Evolutionary conservation across 2,113 vertebrate genomes (phyloP).

Genomic region (Labrus mixtus): DNA sequence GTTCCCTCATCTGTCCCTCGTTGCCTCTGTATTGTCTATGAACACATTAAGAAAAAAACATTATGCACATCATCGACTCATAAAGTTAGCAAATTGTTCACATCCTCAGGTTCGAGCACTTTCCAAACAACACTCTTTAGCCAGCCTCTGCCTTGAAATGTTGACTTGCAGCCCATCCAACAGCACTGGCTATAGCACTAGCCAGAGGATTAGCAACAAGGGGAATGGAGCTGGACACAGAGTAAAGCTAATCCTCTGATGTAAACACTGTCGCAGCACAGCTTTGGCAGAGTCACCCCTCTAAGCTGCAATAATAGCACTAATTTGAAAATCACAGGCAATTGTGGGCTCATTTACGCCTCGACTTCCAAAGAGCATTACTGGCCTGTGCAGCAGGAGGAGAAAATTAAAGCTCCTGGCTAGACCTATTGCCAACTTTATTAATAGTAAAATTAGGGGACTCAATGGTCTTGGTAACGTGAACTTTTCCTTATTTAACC

Average conservation of each 20-base stretch:
- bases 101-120: neutral
- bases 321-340: slow-evolving; percentile 68
- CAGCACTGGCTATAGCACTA: slow-evolving; percentile 16
- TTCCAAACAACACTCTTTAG: neutral
- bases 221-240: slow-evolving; percentile 51
- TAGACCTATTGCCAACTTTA: slow-evolving; percentile 11
- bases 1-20: slow-evolving; percentile 99
- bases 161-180: neutral
- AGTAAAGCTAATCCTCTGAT: slow-evolving; percentile 74
- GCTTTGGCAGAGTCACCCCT: slow-evolving; percentile 58
- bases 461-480: neutral
- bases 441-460: slow-evolving; percentile 1
- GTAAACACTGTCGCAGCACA: slow-evolving; percentile 69
- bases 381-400: slow-evolving; percentile 4
- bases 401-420: slow-evolving; percentile 29
- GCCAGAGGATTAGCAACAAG: slow-evolving; percentile 60
- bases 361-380: slow-evolving; percentile 75
- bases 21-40: slow-evolving; percentile 97
- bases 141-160: neutral
- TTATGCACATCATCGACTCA: neutral
- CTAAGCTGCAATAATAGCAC: slow-evolving; percentile 76
- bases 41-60: slow-evolving; percentile 15
- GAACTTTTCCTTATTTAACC: neutral
- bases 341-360: slow-evolving; percentile 61
- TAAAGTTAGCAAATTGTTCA: neutral